These are phyloP conservation scores for Catharus ustulatus DNA, from an alignment of 2,797 vertebrate species.

Conservation along the genomic window DNA sequence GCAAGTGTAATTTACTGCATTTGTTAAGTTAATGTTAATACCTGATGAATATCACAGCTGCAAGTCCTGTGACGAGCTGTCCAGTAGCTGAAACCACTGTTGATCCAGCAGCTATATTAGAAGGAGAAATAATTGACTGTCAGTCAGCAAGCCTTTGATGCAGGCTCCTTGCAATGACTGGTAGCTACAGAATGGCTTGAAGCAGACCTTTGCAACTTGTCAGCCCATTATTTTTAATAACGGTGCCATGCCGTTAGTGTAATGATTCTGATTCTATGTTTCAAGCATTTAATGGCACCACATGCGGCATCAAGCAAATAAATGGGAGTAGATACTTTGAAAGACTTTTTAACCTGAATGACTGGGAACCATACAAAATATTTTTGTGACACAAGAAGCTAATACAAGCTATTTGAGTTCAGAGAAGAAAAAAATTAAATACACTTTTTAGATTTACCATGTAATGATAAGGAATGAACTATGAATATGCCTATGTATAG, in stretches of 20 bases:
- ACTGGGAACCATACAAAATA: neutral
- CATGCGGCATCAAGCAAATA: neutral
- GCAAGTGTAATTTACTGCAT: neutral
- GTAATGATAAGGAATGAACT: neutral
- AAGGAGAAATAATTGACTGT: conserved; percentile 2
- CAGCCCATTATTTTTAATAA: conserved; percentile 28
- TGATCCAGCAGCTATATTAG: conserved; percentile 16
- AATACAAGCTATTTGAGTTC: neutral
- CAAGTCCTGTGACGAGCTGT: neutral
- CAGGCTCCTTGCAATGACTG: neutral
- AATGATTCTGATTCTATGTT: neutral
- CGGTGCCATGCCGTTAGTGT: neutral
- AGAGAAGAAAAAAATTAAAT: neutral
- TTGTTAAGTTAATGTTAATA: neutral
- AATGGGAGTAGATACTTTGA: neutral
- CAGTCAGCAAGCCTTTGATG: neutral
- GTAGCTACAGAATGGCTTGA: neutral
- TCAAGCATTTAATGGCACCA: neutral
- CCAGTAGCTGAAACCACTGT: neutral
- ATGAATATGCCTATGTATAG: neutral
- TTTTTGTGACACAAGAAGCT: neutral
- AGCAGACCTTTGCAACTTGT: neutral
- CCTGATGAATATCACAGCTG: neutral
- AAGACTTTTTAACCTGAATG: neutral
- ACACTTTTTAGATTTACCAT: neutral